A percentile compares a stretch with the other conserved stretches of the same genome.
phyloP scores from a whole-genome alignment of 2,113 vertebrate genomes.

The Vulpes vulpes region DNA sequence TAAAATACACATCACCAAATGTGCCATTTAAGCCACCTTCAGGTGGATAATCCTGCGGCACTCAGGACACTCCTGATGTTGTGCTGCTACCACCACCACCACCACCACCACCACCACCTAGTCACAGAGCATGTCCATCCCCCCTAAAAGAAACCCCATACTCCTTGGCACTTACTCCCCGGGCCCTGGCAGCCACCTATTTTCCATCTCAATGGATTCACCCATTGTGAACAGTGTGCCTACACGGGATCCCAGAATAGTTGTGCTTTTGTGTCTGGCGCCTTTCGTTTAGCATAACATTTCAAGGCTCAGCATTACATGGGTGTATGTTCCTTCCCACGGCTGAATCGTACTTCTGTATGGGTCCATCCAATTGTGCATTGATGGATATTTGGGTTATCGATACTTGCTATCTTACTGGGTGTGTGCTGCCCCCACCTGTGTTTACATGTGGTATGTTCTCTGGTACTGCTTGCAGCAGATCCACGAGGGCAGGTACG shows the following conservation, averaged over 20 bases:
- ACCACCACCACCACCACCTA: neutral
- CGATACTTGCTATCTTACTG: neutral
- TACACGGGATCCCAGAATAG: fast-evolving
- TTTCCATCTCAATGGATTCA: fast-evolving
- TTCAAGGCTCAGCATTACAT: neutral
- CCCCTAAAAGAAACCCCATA: fast-evolving
- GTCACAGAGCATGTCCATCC: neutral
- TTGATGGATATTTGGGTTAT: neutral
- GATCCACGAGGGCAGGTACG: neutral
- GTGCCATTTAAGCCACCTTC: too few relatives aligned
- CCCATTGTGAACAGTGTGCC: fast-evolving
- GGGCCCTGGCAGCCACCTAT: neutral
- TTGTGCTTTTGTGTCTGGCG: neutral
- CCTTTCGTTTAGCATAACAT: neutral
- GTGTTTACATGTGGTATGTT: fast-evolving
- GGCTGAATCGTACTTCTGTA: neutral
- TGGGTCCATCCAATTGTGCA: fast-evolving
- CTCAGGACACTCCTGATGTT: fast-evolving
- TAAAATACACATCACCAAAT: neutral
- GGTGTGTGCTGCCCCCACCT: fast-evolving
- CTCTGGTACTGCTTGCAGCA: neutral
- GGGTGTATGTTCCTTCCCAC: neutral
- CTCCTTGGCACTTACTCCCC: neutral
- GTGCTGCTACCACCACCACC: too few relatives aligned
- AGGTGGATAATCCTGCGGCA: neutral